Percentiles rank a stretch among this genome's conserved stretches.
Evolutionary conservation across 2,888 invertebrate genomes (phyloP).

Genomic region (Amaurobius ferox): DNA sequence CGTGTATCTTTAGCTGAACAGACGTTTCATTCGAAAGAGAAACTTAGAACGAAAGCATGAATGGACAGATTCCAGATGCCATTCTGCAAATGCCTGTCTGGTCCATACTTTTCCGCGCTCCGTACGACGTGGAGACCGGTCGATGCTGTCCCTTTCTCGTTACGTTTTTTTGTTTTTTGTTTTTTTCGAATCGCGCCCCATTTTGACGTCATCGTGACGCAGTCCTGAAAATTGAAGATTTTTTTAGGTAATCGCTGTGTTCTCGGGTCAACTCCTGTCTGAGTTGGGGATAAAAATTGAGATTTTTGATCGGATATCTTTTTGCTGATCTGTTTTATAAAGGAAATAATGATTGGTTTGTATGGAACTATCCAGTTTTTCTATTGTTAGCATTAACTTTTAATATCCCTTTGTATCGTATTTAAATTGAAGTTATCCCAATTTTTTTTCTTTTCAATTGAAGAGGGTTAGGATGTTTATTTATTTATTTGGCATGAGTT

Average conservation of each 20-base stretch:
- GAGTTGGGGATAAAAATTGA: not conserved
- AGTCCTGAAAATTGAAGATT: not conserved
- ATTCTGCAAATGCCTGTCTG: constrained; percentile 1
- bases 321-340: no score
- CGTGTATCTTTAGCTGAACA: not conserved
- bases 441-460: no score
- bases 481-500: no score
- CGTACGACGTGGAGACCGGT: not conserved
- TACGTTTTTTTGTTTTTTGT: not conserved
- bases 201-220: constrained; percentile 10
- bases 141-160: not conserved
- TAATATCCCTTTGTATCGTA: no score
- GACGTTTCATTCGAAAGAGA: not conserved
- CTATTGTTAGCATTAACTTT: no score
- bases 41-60: not conserved
- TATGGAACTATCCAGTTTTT: no score
- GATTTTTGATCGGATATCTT: no score
- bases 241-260: not conserved
- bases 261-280: not conserved
- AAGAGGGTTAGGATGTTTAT: no score
- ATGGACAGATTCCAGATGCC: constrained; percentile 12
- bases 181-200: not conserved
- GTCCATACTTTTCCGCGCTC: not conserved
- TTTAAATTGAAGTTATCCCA: no score
- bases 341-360: no score